phyloP scores from a whole-genome alignment of 2,888 invertebrate genomes.

The Ischnura elegans region DNA sequence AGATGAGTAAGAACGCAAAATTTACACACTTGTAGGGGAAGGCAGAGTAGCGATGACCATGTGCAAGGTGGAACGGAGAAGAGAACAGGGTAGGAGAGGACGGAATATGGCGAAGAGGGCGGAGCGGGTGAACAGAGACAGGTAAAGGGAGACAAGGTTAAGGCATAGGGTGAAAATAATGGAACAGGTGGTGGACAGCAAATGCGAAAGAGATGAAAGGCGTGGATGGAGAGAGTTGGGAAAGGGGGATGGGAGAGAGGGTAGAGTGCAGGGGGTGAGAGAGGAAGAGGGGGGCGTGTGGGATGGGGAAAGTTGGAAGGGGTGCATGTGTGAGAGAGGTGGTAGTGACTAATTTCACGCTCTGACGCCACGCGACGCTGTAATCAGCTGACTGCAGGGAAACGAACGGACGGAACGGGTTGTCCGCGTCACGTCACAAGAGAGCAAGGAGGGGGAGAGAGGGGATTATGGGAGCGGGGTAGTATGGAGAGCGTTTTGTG shows the following conservation, averaged over 20 bases:
- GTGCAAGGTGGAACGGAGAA: too few relatives aligned
- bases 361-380: constrained; percentile 67
- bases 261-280: background rate
- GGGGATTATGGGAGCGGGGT: background rate
- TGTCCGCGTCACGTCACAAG: constrained; percentile 65
- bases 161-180: background rate
- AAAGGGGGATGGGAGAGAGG: background rate
- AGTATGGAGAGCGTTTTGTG: background rate
- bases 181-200: background rate
- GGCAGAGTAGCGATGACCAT: too few relatives aligned
- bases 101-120: too few relatives aligned
- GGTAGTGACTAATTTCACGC: constrained; percentile 67
- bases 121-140: background rate
- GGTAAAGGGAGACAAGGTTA: background rate
- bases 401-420: constrained; percentile 64
- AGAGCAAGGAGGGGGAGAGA: background rate
- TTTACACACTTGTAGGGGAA: too few relatives aligned
- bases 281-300: background rate
- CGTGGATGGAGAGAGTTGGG: background rate
- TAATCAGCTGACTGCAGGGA: constrained; percentile 67
- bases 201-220: background rate
- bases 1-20: too few relatives aligned
- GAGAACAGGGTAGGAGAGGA: too few relatives aligned
- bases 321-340: background rate
- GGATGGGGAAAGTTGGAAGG: background rate